Evolutionary conservation across 2,797 vertebrate genomes (phyloP), one percentile per base, ranked within the genome.

Genomic region (Syngnathus acus): DNA sequence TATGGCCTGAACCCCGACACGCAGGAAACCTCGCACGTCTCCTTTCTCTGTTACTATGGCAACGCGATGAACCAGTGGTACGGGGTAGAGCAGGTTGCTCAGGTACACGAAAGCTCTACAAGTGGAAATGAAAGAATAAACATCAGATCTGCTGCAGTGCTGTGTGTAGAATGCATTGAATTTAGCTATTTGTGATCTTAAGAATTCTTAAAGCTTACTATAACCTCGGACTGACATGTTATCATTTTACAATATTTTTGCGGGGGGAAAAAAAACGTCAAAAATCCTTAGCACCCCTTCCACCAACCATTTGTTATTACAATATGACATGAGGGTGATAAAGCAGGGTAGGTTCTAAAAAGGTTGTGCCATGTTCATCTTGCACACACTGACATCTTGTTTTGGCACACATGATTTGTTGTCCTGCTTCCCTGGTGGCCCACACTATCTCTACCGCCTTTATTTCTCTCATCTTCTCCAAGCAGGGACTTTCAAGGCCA

Each of bases 11-110:
- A 99, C 97, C 0, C 96, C 97, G 40, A 99, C 96, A 0, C 95
- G 94, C 80, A 99, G 91, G 80, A 98, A 98, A 39, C 97, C 97
- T 37, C 93, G 92, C 16, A 99, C 96, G 9, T 98, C 96, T 0
- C 97, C 97, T 69, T 99, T 99, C 91, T 99, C 97, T 0, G 96
- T 99, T 78, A 98, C 96, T 72, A 99, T 86, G 71, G 97, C 97
- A 75, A 95, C 95, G 65, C 93, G 91, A 84, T 99, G 97, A 77
- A 99, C 95, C 80, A 99, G 91, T 17, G 97, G 96, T 55, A 99
- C 96, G 0, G 96, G 95, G 81, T 98, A 99, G 48, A 99, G 92
- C 73, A 99, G 92, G 78, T 98, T 99, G 89, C 97, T 99, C 87
- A 99, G 91, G 90, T 99, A 99, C 51, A 99, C 96, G 63, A 98